Evolutionary conservation across 2,797 vertebrate species (phyloP).

Genomic region (Ctenosaura bakeri): DNA sequence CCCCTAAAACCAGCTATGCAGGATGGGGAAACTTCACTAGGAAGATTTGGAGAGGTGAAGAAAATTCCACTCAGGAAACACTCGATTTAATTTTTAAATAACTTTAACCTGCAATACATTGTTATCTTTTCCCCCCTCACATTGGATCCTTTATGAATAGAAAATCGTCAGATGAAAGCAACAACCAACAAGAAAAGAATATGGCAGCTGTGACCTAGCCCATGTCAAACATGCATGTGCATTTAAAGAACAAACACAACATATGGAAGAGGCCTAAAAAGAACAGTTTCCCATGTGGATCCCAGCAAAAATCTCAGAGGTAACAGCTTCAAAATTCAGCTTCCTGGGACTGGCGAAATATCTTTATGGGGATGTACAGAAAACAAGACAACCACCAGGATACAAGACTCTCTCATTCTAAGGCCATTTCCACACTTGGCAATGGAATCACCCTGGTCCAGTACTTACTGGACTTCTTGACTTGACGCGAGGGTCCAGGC

Average conservation of each 20-base stretch:
- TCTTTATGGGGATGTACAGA: too few species aligned
- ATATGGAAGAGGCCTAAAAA: background rate
- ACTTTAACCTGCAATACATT: background rate
- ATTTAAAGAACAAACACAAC: background rate
- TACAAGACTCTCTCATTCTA: background rate
- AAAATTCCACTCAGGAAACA: too few species aligned
- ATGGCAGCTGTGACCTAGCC: background rate
- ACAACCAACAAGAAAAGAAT: background rate
- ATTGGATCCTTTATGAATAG: background rate
- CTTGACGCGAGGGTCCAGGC: too few species aligned
- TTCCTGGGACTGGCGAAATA: background rate
- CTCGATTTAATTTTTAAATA: background rate
- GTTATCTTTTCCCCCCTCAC: background rate
- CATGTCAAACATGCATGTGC: background rate
- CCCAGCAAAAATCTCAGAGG: too few species aligned
- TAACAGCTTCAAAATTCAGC: background rate
- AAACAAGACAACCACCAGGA: too few species aligned
- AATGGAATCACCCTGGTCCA: too few species aligned
- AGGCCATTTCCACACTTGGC: too few species aligned
- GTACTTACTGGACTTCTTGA: too few species aligned
- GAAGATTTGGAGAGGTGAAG: too few species aligned
- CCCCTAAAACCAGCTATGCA: background rate
- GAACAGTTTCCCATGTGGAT: background rate
- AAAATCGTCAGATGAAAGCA: background rate
- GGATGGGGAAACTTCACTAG: background rate